These are phyloP conservation scores for Nomada flava DNA, from an alignment of 2,888 invertebrate species.

Conservation along the genomic window DNA sequence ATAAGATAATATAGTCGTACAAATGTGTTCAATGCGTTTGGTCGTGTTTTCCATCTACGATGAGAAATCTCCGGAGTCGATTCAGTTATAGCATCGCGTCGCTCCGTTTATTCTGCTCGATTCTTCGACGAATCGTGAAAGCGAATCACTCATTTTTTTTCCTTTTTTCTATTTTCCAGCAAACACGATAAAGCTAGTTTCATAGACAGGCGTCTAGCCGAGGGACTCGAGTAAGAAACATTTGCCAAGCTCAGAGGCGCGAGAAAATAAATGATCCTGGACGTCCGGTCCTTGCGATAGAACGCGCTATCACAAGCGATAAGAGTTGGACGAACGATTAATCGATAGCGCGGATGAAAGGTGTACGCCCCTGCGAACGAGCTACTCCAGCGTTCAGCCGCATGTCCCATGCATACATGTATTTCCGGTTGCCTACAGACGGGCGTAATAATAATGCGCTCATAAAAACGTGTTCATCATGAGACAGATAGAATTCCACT, in stretches of 20 bases:
- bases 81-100: not conserved
- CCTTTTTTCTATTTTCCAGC: not conserved
- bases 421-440: too few species aligned
- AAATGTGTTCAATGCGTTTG: constrained; percentile 40
- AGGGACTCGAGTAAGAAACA: not conserved
- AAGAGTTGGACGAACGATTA: constrained; percentile 2
- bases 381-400: not conserved
- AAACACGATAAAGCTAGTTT: not conserved
- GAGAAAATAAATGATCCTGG: constrained; percentile 6
- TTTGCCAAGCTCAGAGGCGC: constrained; percentile 1
- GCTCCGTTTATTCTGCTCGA: not conserved
- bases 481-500: constrained; percentile 27
- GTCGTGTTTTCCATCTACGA: constrained; percentile 30
- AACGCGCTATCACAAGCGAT: constrained; percentile 8
- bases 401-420: not conserved
- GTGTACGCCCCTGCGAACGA: constrained; percentile 4
- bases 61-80: constrained; percentile 20
- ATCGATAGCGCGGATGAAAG: constrained; percentile 20
- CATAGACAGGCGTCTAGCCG: not conserved
- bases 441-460: too few species aligned
- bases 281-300: not conserved
- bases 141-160: too few species aligned
- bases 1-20: constrained; percentile 35
- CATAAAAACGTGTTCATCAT: not conserved
- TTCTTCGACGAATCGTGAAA: not conserved